These are phyloP conservation scores for Melanotus villosus DNA, from an alignment of 2,888 invertebrate species.

Conservation along the genomic window DNA sequence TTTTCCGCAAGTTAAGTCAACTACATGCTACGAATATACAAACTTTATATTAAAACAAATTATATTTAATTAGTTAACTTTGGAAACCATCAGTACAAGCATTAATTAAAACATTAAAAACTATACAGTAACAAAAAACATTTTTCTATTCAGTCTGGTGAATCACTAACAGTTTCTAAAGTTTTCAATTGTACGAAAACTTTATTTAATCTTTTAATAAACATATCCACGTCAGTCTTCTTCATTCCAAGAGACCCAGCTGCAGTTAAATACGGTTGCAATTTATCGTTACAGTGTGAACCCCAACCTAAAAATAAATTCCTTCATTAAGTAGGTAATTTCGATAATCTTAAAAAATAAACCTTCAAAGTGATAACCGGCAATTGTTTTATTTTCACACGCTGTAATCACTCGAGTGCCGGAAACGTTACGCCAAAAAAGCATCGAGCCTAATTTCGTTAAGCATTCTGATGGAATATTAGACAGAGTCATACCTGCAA, in stretches of 20 bases:
- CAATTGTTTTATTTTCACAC: conserved; percentile 71
- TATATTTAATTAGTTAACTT: too few species aligned
- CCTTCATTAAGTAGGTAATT: neutral
- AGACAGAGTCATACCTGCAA: conserved; percentile 68
- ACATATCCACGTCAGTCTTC: conserved; percentile 77
- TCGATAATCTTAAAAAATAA: conserved; percentile 16
- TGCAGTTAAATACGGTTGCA: conserved; percentile 79
- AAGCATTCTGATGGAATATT: conserved; percentile 68
- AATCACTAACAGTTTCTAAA: neutral
- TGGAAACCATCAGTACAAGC: too few species aligned
- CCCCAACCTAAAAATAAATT: conserved; percentile 76
- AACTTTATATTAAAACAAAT: too few species aligned
- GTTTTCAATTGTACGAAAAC: conserved; percentile 64
- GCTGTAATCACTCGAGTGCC: conserved; percentile 77
- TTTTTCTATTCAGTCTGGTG: too few species aligned
- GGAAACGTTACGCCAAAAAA: conserved; percentile 80
- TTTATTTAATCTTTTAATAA: conserved; percentile 76
- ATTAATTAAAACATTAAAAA: too few species aligned
- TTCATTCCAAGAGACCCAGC: conserved; percentile 81
- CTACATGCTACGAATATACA: too few species aligned
- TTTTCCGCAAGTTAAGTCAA: too few species aligned
- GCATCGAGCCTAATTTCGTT: conserved; percentile 79
- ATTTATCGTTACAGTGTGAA: conserved; percentile 74
- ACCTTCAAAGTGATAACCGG: conserved; percentile 74
- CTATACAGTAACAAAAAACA: too few species aligned